Base-by-base conservation (phyloP, 2,888 invertebrate genomes). In the Trachelus troglodyta region DNA sequence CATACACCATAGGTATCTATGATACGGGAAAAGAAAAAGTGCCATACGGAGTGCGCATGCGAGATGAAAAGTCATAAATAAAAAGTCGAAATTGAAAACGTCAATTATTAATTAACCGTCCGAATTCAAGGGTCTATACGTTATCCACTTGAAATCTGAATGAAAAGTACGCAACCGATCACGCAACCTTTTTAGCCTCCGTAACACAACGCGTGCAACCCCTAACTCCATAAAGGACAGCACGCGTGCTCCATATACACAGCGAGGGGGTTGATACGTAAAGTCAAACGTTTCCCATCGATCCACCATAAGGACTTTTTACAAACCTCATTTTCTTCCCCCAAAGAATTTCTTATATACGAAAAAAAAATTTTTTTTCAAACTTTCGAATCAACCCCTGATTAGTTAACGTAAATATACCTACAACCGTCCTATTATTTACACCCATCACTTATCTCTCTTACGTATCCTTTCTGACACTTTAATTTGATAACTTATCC, bases 81-180 rank as follows among this genome's bases (percentile, higher is more conserved):
- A 15, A 40, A 40, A 40, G 11, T 0, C 69, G 40, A 80, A 80
- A 80, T 80, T 80, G 74, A 73, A 73, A 79, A 79, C 86, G 81
- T 87, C 86, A 87, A 89, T 90, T 87, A 89, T 88, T 89, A 87
- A 87, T 88, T 89, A 86, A 87, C 87, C 81, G 86, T 80, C 80
- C 76, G 81, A 80, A 85, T 85, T 82, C 82, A 80, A 79, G 81
- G 79, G 81, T 79, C 78, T 74, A 76, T 81, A 77, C 83, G 82
- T 85, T 86, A 89, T 88, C 88, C 81, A 81, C 83, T 85, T 81
- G 75, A 84, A 84, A 89, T 89, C 86, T 85, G 78, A 79, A 81
- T 82, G 77, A 83, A 82, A 71, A 75, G 69, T 56, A 69, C 75
- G 71, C 31, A 12, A 33, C 34, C 73, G 56, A 79, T 77, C 77